Percentiles rank a stretch among this genome's conserved stretches.
phyloP scores from a whole-genome alignment of 2,113 vertebrate genomes.

The Anguilla rostrata region DNA sequence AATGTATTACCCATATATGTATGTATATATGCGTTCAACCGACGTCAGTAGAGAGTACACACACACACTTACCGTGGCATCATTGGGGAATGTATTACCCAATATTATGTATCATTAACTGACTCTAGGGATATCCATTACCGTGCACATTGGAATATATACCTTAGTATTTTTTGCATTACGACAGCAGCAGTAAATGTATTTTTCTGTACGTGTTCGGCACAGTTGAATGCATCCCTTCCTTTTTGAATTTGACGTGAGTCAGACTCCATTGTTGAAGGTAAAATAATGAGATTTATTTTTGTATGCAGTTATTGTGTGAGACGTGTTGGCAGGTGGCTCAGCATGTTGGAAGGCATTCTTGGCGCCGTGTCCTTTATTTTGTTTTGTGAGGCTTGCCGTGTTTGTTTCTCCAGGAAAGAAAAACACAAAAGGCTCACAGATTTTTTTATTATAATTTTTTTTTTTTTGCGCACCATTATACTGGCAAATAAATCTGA shows the following conservation, averaged over 20 bases:
- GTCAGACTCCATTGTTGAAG: not conserved
- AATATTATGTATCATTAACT: too few relatives aligned
- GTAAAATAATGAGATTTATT: not conserved
- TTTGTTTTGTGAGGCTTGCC: not conserved
- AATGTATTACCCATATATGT: not conserved
- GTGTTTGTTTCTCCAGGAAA: not conserved
- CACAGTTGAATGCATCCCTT: too few relatives aligned
- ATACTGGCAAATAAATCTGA: not conserved
- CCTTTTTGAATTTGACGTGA: not conserved
- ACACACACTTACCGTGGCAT: too few relatives aligned
- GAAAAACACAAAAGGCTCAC: not conserved
- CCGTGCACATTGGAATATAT: too few relatives aligned
- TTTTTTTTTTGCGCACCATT: not conserved
- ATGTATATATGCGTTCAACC: too few relatives aligned
- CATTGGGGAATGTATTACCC: too few relatives aligned
- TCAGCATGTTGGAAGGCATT: not conserved
- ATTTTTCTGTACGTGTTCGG: not conserved
- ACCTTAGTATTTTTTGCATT: too few relatives aligned
- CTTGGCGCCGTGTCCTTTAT: not conserved
- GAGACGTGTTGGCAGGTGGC: not conserved
- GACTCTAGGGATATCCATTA: too few relatives aligned
- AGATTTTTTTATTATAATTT: not conserved
- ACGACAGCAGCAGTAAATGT: not conserved
- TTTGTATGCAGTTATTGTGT: not conserved
- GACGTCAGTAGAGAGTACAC: too few relatives aligned